phyloP scores from a whole-genome alignment of 2,797 vertebrate species.

The Typhlichthys subterraneus region DNA sequence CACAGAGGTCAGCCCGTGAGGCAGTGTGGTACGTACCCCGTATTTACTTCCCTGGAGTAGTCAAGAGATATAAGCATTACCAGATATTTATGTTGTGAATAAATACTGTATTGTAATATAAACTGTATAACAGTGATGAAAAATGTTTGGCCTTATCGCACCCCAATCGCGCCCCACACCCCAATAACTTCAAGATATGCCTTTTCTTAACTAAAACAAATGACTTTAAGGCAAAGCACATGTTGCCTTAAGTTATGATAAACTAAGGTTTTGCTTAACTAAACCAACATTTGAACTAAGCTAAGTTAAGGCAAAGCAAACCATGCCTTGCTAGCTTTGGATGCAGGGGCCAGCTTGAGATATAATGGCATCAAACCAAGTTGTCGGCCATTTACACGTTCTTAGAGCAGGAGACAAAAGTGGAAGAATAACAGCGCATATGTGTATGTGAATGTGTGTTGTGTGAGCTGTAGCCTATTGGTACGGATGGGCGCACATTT shows the following conservation, averaged over 20 bases:
- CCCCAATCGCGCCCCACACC: too few relatives aligned
- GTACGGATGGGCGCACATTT: too few relatives aligned
- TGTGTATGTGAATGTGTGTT: not conserved
- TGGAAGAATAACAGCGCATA: slow-evolving; percentile 11
- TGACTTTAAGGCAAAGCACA: too few relatives aligned
- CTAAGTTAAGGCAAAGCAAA: too few relatives aligned
- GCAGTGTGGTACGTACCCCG: too few relatives aligned
- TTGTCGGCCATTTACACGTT: slow-evolving; percentile 18
- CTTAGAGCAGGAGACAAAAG: slow-evolving; percentile 17
- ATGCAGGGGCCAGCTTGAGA: slow-evolving; percentile 13
- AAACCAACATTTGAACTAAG: too few relatives aligned
- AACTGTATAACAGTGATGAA: not conserved
- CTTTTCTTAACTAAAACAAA: too few relatives aligned
- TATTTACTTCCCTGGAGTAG: too few relatives aligned
- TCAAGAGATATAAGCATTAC: too few relatives aligned
- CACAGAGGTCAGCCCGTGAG: too few relatives aligned
- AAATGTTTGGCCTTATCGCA: not conserved
- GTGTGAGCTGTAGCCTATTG: not conserved
- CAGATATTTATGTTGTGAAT: too few relatives aligned
- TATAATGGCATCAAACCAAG: slow-evolving; percentile 33
- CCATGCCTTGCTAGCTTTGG: slow-evolving; percentile 5
- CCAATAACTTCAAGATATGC: too few relatives aligned
- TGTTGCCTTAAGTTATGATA: not conserved
- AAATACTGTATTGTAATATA: not conserved
- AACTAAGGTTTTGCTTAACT: not conserved